Percentiles rank a stretch among this genome's conserved stretches.
Conservation (phyloP, 2,113 vertebrate species). For the Trichomycterus rosablanca region DNA sequence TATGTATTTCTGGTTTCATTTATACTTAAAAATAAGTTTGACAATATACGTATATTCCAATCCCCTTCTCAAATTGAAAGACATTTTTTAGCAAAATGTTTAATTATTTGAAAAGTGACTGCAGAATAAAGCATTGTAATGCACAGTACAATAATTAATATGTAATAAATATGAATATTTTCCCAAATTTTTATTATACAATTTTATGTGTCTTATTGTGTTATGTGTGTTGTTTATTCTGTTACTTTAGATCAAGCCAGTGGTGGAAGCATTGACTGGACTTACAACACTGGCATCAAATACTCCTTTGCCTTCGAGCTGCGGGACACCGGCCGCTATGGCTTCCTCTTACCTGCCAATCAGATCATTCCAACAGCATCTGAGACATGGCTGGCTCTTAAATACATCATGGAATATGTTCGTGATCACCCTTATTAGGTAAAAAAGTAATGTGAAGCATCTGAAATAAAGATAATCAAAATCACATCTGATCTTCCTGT, state of each 20-base stretch:
- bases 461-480: slow-evolving; percentile 16
- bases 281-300: slow-evolving; percentile 84
- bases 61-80: too few species aligned
- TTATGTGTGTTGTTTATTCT: not conserved
- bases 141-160: too few species aligned
- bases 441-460: not conserved
- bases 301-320: slow-evolving; percentile 93
- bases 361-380: slow-evolving; percentile 84
- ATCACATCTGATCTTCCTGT: not conserved
- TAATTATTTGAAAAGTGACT: too few species aligned
- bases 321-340: slow-evolving; percentile 80
- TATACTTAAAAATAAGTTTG: too few species aligned
- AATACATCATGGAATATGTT: slow-evolving; percentile 77
- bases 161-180: too few species aligned
- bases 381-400: slow-evolving; percentile 86
- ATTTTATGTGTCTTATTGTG: too few species aligned
- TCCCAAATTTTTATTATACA: too few species aligned
- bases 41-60: too few species aligned
- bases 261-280: slow-evolving; percentile 83
- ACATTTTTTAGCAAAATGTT: too few species aligned
- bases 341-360: slow-evolving; percentile 83
- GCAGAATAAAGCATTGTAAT: too few species aligned
- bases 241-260: slow-evolving; percentile 80
- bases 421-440: slow-evolving; percentile 70
- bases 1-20: too few species aligned